Evolutionary conservation across 2,888 invertebrate genomes (phyloP), one percentile per base, ranked within the genome.

Genomic region (Carterocephalus palaemon): DNA sequence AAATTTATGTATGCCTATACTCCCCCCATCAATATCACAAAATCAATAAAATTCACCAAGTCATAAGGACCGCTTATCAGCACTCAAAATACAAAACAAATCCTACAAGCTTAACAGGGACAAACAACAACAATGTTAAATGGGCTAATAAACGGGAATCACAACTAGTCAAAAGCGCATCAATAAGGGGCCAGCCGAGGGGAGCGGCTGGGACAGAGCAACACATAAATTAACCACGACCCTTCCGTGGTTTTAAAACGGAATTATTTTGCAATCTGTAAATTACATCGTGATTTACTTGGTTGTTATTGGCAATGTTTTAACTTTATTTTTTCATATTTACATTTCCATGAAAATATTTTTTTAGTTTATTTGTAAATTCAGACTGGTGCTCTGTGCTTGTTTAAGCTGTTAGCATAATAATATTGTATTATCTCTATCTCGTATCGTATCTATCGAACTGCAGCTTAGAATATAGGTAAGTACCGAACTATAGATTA

Each of bases 141-240:
- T 74, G 70, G 75, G 56, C 61, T 72, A 75, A 81, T 83, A 82
- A 82, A 80, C 74, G 62, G 73, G 68, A 78, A 83, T 82, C 81
- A 79, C 64, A 69, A 76, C 79, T 75, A 79, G 80, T 81, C 76
- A 83, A 84, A 83, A 76, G 81, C 62, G 71, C 84, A 83, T 83
- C 83, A 75, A 79, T 75, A 76, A 74, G 70, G 74, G 72, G 69
- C 53, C 9, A 50, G 56, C 62, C 60, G 63, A 66, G 68, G 73
- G 65, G 62, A 52, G 20, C 40, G 54, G 61, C 70, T 60, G 64
- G 52, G 60, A 70, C 58, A 59, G 74, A 62, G 56, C 75, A 66
- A 49, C 71, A 64, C 66, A 76, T 78, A 77, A 76, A 81, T 80
- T 73, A 19, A 37, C 16, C 53, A 48, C 29, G 69, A 52, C 60